Evolutionary conservation across 2,888 invertebrate genomes (phyloP).

Genomic region (Watsonalla binaria): DNA sequence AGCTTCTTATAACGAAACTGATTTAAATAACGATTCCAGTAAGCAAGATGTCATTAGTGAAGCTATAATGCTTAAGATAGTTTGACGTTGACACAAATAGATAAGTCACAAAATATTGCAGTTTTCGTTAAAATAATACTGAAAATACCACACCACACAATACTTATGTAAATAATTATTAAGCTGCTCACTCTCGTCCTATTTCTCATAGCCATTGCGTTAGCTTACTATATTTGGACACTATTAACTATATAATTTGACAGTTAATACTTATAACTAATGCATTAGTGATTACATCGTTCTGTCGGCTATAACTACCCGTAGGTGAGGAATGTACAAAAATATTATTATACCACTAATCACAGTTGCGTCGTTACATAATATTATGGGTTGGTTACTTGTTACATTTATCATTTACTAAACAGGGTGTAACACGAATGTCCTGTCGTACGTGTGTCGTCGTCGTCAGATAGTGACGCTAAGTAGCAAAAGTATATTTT

Average conservation of each 20-base stretch:
- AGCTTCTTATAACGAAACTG: too few species aligned
- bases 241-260: conserved; percentile 32
- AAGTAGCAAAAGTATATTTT: too few species aligned
- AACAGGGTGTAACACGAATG: too few species aligned
- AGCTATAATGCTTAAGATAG: too few species aligned
- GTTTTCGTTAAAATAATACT: conserved; percentile 35
- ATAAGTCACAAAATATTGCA: conserved; percentile 11
- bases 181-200: conserved; percentile 20
- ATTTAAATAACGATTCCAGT: too few species aligned
- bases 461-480: too few species aligned
- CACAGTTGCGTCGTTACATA: conserved; percentile 46
- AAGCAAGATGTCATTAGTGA: too few species aligned
- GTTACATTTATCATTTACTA: too few species aligned
- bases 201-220: conserved; percentile 34
- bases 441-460: too few species aligned
- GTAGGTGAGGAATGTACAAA: conserved; percentile 74
- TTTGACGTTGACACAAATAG: conserved; percentile 6
- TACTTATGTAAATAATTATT: conserved; percentile 24
- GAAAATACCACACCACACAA: conserved; percentile 30
- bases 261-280: conserved; percentile 19
- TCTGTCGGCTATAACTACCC: conserved; percentile 46
- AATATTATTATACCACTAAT: conserved; percentile 65
- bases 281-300: conserved; percentile 18
- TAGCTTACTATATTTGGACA: conserved; percentile 27
- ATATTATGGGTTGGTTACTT: not conserved